Evolutionary conservation across 2,888 invertebrate genomes (phyloP), one percentile per base, ranked within the genome.

Genomic region (Alentia gelatinosa): DNA sequence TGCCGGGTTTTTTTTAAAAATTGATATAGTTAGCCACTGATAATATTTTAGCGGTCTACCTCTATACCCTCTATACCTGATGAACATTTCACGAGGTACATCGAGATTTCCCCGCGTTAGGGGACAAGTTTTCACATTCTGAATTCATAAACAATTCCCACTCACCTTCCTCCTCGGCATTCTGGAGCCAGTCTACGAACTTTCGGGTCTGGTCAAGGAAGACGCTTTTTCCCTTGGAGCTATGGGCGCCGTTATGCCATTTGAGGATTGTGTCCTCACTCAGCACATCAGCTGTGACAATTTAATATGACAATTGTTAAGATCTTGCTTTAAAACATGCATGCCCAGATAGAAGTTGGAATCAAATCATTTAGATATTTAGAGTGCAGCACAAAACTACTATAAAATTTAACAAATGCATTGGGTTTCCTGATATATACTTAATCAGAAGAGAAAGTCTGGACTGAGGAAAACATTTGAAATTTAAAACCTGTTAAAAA

Each of bases 181-280:
- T 99, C 96, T 99, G 98, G 93, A 99, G 97, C 99, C 99, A 99
- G 96, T 99, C 99, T 90, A 99, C 97, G 96, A 99, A 99, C 97
- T 98, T 98, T 97, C 98, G 98, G 98, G 99, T 99, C 97, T 99
- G 99, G 96, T 99, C 99, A 94, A 99, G 97, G 97, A 99, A 99
- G 97, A 99, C 98, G 97, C 98, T 98, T 97, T 99, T 99, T 94
- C 99, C 99, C 97, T 99, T 99, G 94, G 97, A 97, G 94, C 98
- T 98, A 97, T 98, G 98, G 94, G 98, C 97, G 94, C 98, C 98
- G 96, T 98, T 98, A 97, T 98, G 99, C 99, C 99, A 99, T 96
- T 98, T 98, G 95, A 99, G 97, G 96, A 99, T 98, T 93, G 98
- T 98, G 97, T 98, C 99, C 97, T 99, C 99, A 40, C 98, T 98